Conservation (phyloP, 1,140 invertebrate species). For the Portunus trituberculatus region DNA sequence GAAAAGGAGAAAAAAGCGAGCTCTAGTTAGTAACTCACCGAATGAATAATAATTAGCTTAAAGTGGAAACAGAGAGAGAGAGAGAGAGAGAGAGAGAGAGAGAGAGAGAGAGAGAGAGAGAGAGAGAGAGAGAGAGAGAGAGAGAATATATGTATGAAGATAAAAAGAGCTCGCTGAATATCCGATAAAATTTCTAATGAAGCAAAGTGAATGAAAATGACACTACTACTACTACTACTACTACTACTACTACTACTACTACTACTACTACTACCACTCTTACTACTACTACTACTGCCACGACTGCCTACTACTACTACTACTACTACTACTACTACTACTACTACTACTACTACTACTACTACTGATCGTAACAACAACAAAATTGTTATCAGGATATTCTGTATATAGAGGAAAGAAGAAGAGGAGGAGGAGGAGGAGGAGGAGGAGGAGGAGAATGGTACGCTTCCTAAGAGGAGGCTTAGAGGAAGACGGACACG, state of each 20-base stretch:
- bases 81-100: slow-evolving; percentile 41
- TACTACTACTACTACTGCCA: too few species aligned
- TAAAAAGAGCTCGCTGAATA: neutral
- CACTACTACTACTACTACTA: too few species aligned
- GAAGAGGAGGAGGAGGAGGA: neutral
- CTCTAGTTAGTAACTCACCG: neutral
- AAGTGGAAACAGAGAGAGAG: slow-evolving; percentile 14
- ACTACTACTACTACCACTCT: too few species aligned
- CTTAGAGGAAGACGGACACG: neutral
- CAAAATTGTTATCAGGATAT: neutral
- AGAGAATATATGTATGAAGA: neutral
- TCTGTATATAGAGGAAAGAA: neutral
- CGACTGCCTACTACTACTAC: too few species aligned
- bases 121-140: slow-evolving; percentile 49
- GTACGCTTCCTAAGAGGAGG: neutral
- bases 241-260: too few species aligned
- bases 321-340: too few species aligned
- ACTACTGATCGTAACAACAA: neutral
- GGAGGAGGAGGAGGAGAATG: neutral
- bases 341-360: too few species aligned
- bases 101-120: slow-evolving; percentile 41
- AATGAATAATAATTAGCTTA: neutral
- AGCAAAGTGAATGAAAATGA: too few species aligned
- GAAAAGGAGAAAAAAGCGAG: neutral
- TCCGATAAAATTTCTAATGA: neutral